Evolutionary conservation across 1,140 invertebrate species (phyloP).

Genomic region (Neodiprion lecontei): DNA sequence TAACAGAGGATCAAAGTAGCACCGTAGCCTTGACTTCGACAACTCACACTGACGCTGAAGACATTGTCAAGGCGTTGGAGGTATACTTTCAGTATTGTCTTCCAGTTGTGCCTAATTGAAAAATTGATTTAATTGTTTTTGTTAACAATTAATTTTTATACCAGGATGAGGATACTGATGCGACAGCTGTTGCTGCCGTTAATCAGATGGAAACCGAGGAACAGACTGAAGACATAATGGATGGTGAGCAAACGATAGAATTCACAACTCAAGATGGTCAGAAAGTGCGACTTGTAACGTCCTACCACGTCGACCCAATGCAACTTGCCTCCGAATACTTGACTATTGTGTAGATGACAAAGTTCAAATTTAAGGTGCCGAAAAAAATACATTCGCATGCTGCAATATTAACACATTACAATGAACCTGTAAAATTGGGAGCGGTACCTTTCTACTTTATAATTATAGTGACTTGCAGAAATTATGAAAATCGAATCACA

Average conservation of each 20-base stretch:
- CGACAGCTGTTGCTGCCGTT: constrained; percentile 46
- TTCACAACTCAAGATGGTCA: constrained; percentile 62
- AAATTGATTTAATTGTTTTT: not conserved
- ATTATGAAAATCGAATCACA: not conserved
- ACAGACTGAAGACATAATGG: constrained; percentile 34
- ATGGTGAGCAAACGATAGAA: constrained; percentile 56
- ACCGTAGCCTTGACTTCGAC: constrained; percentile 34
- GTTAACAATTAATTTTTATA: constrained; percentile 13
- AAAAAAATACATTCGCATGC: not conserved
- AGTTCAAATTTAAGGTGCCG: not conserved
- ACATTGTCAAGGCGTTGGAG: constrained; percentile 48
- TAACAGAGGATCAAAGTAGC: constrained; percentile 14
- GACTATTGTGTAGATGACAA: constrained; percentile 50
- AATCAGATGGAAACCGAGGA: constrained; percentile 46
- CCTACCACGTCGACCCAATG: constrained; percentile 57
- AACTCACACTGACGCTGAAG: constrained; percentile 42
- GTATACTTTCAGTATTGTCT: constrained; percentile 25
- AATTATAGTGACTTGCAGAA: constrained; percentile 3
- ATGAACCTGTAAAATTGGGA: not conserved
- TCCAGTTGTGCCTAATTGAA: not conserved
- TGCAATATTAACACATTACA: not conserved
- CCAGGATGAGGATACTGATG: constrained; percentile 49
- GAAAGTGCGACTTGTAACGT: constrained; percentile 58
- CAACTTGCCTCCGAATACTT: constrained; percentile 59
- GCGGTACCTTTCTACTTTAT: constrained; percentile 4